Conservation (phyloP, 2,888 invertebrate species). For the Invenusta paracnida region DNA sequence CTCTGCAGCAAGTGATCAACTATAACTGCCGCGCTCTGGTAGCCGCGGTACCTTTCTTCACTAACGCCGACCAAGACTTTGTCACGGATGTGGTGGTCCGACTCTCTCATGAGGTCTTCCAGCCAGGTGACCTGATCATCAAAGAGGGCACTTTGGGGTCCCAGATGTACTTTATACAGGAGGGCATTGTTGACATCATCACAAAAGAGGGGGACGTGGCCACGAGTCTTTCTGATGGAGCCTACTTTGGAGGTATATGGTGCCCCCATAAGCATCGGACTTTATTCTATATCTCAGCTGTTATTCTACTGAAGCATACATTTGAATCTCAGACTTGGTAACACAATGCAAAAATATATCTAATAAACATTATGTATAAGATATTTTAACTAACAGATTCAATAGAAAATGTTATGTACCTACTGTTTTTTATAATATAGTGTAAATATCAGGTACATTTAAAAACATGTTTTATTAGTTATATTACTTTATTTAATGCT, state of each 20-base stretch:
- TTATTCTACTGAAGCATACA: no score
- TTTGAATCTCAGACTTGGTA: no score
- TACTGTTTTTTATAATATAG: no score
- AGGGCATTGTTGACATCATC: constrained; percentile 70
- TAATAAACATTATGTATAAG: no score
- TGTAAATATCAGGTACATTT: no score
- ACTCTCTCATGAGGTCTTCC: constrained; percentile 89
- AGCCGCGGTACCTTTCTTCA: constrained; percentile 92
- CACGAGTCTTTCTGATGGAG: constrained; percentile 90
- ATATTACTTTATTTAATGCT: no score
- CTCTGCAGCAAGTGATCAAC: constrained; percentile 77
- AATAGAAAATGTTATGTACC: no score
- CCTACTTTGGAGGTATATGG: constrained; percentile 88
- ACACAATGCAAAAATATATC: no score
- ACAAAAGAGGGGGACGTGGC: constrained; percentile 78
- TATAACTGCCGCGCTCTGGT: constrained; percentile 92
- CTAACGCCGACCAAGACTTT: constrained; percentile 90
- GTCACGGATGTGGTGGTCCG: constrained; percentile 93
- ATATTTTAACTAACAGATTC: no score
- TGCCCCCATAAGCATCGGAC: no score
- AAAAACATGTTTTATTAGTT: no score
- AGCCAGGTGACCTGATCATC: constrained; percentile 67
- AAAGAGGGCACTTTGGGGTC: constrained; percentile 86
- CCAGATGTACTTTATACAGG: constrained; percentile 97
- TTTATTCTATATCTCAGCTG: no score